phyloP scores from a whole-genome alignment of 2,797 vertebrate genomes.

The Nyctibius grandis region DNA sequence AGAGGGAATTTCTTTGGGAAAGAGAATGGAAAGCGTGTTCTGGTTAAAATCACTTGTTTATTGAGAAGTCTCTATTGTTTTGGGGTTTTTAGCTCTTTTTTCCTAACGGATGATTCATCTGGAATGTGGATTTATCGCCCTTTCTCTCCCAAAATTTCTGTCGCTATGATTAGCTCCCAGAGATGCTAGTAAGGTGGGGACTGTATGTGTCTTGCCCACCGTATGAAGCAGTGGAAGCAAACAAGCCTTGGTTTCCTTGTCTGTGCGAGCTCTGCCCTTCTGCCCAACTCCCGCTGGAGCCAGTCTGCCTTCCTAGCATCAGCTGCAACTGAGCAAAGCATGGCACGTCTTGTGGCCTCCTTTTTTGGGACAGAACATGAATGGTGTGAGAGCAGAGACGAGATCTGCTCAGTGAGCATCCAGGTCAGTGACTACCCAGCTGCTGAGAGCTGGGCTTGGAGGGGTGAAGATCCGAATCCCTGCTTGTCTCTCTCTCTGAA shows the following conservation, averaged over 20 bases:
- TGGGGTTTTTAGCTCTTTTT: neutral
- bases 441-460: neutral
- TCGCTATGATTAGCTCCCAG: neutral
- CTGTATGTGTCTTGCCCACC: neutral
- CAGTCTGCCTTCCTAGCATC: neutral
- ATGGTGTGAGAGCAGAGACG: neutral
- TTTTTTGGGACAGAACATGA: neutral
- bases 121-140: neutral
- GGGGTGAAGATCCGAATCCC: neutral
- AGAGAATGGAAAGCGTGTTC: neutral
- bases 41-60: neutral
- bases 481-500: neutral
- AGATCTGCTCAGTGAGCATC: neutral
- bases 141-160: neutral
- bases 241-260: neutral
- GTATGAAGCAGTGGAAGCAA: neutral
- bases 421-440: neutral
- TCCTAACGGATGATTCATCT: neutral
- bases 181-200: neutral
- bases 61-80: neutral
- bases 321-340: neutral
- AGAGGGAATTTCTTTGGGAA: neutral
- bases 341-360: neutral
- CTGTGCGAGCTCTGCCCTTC: neutral
- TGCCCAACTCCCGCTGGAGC: neutral